Evolutionary conservation across 2,113 vertebrate genomes (phyloP).

Genomic region (Dromas ardeola): DNA sequence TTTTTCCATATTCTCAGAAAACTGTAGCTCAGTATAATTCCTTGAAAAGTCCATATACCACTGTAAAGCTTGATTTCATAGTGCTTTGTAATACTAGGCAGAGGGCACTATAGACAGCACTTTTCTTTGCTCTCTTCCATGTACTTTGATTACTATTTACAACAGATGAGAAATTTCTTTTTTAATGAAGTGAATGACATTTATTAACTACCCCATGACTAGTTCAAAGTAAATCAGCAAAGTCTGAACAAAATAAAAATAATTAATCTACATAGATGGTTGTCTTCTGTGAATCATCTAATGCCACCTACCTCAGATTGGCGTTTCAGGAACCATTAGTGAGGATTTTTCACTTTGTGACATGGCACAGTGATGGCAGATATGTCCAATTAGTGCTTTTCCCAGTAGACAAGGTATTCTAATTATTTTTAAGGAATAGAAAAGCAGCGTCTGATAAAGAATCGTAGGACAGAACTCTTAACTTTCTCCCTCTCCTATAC

Average conservation of each 20-base stretch:
- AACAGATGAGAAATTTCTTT: constrained; percentile 46
- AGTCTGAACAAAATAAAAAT: constrained; percentile 55
- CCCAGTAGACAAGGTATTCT: constrained; percentile 23
- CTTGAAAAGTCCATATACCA: neutral
- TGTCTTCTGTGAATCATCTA: constrained; percentile 71
- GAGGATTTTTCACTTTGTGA: constrained; percentile 68
- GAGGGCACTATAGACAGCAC: neutral
- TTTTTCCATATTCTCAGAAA: neutral
- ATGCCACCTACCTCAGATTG: constrained; percentile 60
- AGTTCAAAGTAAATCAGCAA: constrained; percentile 47
- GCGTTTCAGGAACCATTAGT: constrained; percentile 47
- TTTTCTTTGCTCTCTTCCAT: neutral
- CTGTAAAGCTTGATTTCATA: neutral
- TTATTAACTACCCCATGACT: constrained; percentile 66
- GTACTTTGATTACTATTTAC: constrained; percentile 41
- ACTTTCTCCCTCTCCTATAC: neutral
- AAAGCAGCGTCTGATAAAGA: neutral
- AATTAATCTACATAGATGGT: constrained; percentile 63
- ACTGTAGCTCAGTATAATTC: neutral
- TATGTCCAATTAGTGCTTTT: constrained; percentile 61
- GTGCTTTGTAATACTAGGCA: neutral
- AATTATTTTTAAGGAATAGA: constrained; percentile 46
- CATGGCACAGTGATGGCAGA: constrained; percentile 2
- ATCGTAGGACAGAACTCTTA: neutral
- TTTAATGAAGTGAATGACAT: constrained; percentile 76